These are phyloP conservation scores for Aphelocoma coerulescens DNA, from an alignment of 2,113 vertebrate species.

Conservation along the genomic window DNA sequence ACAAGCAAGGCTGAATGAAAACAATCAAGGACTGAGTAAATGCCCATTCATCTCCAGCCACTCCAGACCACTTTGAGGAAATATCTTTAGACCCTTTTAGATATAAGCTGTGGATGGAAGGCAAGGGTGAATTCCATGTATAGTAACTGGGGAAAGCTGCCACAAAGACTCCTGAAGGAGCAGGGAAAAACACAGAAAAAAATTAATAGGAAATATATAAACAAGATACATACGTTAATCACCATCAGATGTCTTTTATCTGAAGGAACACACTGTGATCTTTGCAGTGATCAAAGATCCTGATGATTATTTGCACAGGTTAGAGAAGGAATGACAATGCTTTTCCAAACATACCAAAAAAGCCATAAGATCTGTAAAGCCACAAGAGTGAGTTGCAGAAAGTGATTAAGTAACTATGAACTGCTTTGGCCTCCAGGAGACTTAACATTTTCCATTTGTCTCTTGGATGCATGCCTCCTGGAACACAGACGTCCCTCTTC, in stretches of 20 bases:
- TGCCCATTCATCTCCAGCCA: background rate
- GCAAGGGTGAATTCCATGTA: background rate
- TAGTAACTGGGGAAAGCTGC: background rate
- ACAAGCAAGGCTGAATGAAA: background rate
- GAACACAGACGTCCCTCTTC: background rate
- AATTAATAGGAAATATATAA: background rate
- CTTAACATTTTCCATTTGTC: background rate
- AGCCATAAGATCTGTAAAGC: background rate
- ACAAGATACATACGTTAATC: background rate
- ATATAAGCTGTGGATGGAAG: background rate
- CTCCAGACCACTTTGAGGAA: background rate
- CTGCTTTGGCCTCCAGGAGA: slow-evolving; percentile 8
- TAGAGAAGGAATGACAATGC: slow-evolving; percentile 27
- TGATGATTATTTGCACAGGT: slow-evolving; percentile 51
- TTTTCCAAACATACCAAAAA: slow-evolving; percentile 50
- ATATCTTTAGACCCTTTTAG: background rate
- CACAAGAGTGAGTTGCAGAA: slow-evolving; percentile 25
- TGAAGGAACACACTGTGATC: background rate
- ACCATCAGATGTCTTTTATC: slow-evolving; percentile 22
- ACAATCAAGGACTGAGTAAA: background rate
- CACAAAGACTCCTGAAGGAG: background rate
- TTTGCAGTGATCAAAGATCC: slow-evolving; percentile 39
- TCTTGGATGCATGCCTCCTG: background rate
- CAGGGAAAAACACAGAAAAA: background rate
- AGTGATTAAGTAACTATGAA: slow-evolving; percentile 54